Conservation (phyloP, 2,113 vertebrate species). For the Barnardius zonarius region DNA sequence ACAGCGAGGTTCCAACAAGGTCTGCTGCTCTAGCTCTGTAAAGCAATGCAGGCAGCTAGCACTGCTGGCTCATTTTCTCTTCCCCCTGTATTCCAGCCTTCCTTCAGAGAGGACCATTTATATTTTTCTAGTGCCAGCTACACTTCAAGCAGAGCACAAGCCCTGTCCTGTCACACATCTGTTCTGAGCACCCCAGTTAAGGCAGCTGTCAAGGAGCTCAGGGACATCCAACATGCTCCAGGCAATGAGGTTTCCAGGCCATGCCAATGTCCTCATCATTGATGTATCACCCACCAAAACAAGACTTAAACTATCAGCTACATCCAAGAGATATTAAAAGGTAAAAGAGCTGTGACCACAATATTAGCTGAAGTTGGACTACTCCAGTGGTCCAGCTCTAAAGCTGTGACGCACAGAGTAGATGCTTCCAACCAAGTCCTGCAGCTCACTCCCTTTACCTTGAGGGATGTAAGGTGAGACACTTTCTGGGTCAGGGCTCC, state of each 20-base stretch:
- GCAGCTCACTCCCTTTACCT: slow-evolving; percentile 72
- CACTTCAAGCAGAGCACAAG: not conserved
- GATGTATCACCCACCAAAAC: not conserved
- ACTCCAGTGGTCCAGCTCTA: not conserved
- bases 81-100: not conserved
- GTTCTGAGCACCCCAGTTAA: not conserved
- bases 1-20: not conserved
- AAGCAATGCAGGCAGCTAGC: not conserved
- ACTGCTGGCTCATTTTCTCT: not conserved
- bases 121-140: fast-evolving
- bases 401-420: not conserved
- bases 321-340: not conserved
- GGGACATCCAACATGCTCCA: not conserved
- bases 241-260: not conserved
- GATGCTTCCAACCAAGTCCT: not conserved
- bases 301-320: not conserved
- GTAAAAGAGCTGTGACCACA: not conserved
- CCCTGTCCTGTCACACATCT: not conserved
- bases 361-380: not conserved
- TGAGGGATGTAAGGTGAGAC: slow-evolving; percentile 84
- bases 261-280: not conserved
- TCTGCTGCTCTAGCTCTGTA: not conserved
- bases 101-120: not conserved
- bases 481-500: slow-evolving; percentile 90
- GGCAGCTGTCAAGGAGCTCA: not conserved